phyloP scores from a whole-genome alignment of 2,888 invertebrate genomes.

The Anarsia innoxiella region DNA sequence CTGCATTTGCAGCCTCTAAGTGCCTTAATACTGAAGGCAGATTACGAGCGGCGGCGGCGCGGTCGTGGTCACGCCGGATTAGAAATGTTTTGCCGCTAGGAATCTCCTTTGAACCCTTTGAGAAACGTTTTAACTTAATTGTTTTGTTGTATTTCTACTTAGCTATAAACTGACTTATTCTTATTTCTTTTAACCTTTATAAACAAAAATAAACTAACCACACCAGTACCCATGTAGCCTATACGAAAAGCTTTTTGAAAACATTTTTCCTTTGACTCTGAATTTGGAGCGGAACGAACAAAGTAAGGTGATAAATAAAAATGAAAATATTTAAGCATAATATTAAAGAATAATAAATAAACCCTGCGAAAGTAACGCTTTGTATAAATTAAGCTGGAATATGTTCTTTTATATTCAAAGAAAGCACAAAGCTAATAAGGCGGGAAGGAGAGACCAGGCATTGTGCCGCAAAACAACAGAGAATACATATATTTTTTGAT shows the following conservation, averaged over 20 bases:
- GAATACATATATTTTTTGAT: no score
- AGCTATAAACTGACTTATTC: no score
- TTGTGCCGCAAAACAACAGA: no score
- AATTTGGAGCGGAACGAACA: background rate
- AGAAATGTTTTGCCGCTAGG: conserved; percentile 14
- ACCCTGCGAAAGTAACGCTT: conserved; percentile 6
- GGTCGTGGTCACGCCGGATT: conserved; percentile 16
- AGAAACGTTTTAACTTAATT: no score
- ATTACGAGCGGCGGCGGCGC: no score
- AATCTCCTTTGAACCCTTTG: background rate
- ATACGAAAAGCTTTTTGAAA: no score
- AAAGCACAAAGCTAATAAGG: conserved; percentile 13
- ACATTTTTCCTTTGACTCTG: background rate
- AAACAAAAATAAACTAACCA: no score
- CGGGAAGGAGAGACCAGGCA: background rate
- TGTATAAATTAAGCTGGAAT: conserved; percentile 11
- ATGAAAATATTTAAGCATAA: conserved; percentile 8
- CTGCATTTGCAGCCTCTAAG: conserved; percentile 14
- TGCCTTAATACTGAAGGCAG: conserved; percentile 16
- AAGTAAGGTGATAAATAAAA: conserved; percentile 6
- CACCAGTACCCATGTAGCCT: no score
- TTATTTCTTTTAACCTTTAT: no score
- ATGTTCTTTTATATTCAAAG: conserved; percentile 13
- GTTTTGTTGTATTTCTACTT: no score
- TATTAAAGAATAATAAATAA: conserved; percentile 10